phyloP scores from a whole-genome alignment of 2,113 vertebrate genomes.

The Etheostoma cragini region DNA sequence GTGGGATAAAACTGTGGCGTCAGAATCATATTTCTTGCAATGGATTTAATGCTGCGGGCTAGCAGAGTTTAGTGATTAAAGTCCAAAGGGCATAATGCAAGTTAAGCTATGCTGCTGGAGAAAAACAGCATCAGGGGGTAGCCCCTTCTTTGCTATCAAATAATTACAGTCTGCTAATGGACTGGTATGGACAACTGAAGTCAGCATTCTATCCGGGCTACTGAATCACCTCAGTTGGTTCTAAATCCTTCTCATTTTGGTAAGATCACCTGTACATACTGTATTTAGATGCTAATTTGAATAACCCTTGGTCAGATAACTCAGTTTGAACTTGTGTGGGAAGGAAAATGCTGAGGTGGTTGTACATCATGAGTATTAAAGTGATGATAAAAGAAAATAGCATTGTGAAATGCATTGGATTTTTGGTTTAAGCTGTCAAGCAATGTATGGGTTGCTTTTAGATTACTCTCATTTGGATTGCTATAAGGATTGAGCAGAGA shows the following conservation, averaged over 20 bases:
- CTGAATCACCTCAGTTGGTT: conserved; percentile 62
- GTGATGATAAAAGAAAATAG: conserved; percentile 64
- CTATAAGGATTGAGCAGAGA: conserved; percentile 26
- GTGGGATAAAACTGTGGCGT: conserved; percentile 49
- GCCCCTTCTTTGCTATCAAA: conserved; percentile 72
- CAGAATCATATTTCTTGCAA: conserved; percentile 35
- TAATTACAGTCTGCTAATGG: conserved; percentile 79
- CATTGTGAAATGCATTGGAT: conserved; percentile 65
- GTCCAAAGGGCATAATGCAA: conserved; percentile 62
- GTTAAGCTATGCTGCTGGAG: conserved; percentile 59
- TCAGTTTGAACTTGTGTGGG: conserved; percentile 61
- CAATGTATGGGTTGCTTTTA: conserved; percentile 58
- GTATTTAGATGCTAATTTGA: conserved; percentile 84
- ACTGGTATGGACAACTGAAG: conserved; percentile 73
- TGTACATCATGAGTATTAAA: conserved; percentile 72
- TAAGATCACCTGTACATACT: conserved; percentile 62
- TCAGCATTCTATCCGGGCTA: conserved; percentile 72
- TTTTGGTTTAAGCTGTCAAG: conserved; percentile 66
- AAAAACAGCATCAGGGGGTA: conserved; percentile 57
- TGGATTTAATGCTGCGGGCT: conserved; percentile 9
- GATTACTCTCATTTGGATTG: conserved; percentile 68
- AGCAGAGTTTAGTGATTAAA: conserved; percentile 61
- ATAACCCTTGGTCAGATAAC: conserved; percentile 77
- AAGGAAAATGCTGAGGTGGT: conserved; percentile 73
- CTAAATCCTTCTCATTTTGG: conserved; percentile 69